Base-by-base conservation (phyloP, 2,888 invertebrate species). In the Stenotaenia linearis region DNA sequence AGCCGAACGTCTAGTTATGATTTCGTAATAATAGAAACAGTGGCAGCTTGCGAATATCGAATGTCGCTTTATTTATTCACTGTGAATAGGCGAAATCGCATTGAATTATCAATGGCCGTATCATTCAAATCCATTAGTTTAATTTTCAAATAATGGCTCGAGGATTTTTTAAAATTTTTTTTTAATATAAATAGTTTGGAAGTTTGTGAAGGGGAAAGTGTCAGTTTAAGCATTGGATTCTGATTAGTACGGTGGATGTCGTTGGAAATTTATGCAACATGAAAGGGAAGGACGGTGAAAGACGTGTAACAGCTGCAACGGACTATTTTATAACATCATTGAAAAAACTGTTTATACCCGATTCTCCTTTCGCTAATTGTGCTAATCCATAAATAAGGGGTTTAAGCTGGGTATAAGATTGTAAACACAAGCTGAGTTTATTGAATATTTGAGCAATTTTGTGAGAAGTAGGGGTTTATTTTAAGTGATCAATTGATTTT, bases 251-350 rank as follows among this genome's bases (percentile, higher is more conserved):
- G 9, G 61, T 61, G 15, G n/a, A n/a, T 61, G 61, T 61, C 61
- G 25, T 23, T 25, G 23, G 10, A 61, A 61, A 61, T 61, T 61
- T 61, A 61, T 61, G 61, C 61, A 61, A 61, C 61, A 61, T 25
- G 61, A 25, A 28, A 61, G 28, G 61, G 28, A 61, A 61, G 25
- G 28, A 61, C 25, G 61, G 25, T 61, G 61, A 61, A 61, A 61
- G 61, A 61, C 61, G 61, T 61, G 61, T 25, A 61, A 61, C 61
- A 61, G 61, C 61, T 61, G 61, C 61, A 25, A 61, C 25, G 25
- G 61, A 61, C 25, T 61, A 61, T 61, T 61, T 61, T 28, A 61
- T 28, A 61, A 61, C 25, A 28, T 2, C 2, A 28, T 25, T 61
- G 45, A 45, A 61, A 61, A 61, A 61, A 61, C 61, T 61, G 61